Evolutionary conservation across 1,140 invertebrate species (phyloP).

Genomic region (Scaptomyza hsui): DNA sequence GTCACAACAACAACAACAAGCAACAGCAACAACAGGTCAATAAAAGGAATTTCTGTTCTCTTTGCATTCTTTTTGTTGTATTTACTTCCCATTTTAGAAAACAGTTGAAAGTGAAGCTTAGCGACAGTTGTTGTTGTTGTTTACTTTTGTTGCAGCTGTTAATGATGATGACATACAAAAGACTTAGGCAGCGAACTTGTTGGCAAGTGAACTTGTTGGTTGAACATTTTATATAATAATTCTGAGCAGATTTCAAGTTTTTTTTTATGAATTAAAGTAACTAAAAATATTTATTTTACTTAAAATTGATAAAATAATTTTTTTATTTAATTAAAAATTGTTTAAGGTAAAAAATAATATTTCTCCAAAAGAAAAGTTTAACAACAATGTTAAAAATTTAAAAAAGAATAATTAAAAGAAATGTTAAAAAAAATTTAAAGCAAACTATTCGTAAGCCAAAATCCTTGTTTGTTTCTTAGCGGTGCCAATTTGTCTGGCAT

Average conservation of each 20-base stretch:
- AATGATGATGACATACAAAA: constrained; percentile 62
- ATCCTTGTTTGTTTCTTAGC: too few species aligned
- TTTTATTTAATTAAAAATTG: too few species aligned
- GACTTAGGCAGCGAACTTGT: constrained; percentile 60
- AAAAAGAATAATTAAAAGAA: too few species aligned
- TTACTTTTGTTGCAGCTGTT: constrained; percentile 40
- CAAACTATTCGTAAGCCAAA: too few species aligned
- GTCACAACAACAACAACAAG: constrained; percentile 53
- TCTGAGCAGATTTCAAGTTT: too few species aligned
- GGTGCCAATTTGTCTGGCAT: constrained; percentile 59
- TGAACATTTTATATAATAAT: background rate
- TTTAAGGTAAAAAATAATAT: too few species aligned
- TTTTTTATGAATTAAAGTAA: too few species aligned
- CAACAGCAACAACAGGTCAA: constrained; percentile 33
- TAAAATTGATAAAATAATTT: too few species aligned
- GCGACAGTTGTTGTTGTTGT: constrained; percentile 34
- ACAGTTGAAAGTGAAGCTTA: constrained; percentile 59
- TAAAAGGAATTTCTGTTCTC: constrained; percentile 62
- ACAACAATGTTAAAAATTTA: too few species aligned
- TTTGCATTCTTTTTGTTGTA: constrained; percentile 8
- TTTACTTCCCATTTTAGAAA: constrained; percentile 24
- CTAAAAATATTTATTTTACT: too few species aligned
- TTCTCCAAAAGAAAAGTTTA: too few species aligned
- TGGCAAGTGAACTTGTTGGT: background rate
- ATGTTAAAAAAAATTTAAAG: too few species aligned